Conservation (phyloP, 35 echinoderm and acorn worm species). For the Heliocidaris tuberculata region DNA sequence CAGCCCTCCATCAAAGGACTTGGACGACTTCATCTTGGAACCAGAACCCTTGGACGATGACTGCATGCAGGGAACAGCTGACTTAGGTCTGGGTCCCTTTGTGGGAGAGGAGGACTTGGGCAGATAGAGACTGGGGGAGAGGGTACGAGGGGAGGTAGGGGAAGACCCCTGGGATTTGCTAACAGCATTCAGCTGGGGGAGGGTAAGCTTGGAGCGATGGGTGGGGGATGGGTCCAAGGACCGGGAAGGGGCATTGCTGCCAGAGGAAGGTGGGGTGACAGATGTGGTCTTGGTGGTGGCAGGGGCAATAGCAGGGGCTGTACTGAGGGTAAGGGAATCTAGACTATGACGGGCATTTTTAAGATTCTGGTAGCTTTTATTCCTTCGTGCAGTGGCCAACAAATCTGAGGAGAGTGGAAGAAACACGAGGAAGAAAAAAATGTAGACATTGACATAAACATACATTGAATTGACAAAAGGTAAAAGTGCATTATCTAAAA, state of each 20-base stretch:
- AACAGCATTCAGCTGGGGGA: neutral
- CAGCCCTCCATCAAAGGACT: slow-evolving; percentile 35
- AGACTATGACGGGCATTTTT: slow-evolving; percentile 37
- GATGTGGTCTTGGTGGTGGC: neutral
- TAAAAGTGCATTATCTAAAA: neutral
- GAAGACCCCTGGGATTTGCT: neutral
- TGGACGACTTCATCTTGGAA: slow-evolving; percentile 23
- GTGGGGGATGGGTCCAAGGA: slow-evolving; percentile 40
- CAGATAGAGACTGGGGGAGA: neutral
- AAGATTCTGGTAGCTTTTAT: slow-evolving; percentile 5
- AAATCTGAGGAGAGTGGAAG: slow-evolving; percentile 33
- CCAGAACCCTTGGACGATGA: neutral
- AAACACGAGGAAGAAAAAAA: neutral
- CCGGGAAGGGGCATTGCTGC: neutral
- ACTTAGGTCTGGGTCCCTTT: slow-evolving; percentile 22
- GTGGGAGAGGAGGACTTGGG: slow-evolving; percentile 40
- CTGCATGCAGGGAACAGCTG: slow-evolving; percentile 12
- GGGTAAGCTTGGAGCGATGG: slow-evolving; percentile 4
- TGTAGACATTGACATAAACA: slow-evolving; percentile 36
- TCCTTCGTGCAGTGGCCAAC: slow-evolving; percentile 29
- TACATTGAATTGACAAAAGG: neutral
- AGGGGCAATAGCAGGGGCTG: neutral
- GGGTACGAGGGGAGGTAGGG: slow-evolving; percentile 29
- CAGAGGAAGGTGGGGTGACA: neutral
- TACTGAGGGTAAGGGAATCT: slow-evolving; percentile 31